These are phyloP conservation scores for Patella ulyssiponensis DNA, from an alignment of 2,888 invertebrate species.

Conservation along the genomic window DNA sequence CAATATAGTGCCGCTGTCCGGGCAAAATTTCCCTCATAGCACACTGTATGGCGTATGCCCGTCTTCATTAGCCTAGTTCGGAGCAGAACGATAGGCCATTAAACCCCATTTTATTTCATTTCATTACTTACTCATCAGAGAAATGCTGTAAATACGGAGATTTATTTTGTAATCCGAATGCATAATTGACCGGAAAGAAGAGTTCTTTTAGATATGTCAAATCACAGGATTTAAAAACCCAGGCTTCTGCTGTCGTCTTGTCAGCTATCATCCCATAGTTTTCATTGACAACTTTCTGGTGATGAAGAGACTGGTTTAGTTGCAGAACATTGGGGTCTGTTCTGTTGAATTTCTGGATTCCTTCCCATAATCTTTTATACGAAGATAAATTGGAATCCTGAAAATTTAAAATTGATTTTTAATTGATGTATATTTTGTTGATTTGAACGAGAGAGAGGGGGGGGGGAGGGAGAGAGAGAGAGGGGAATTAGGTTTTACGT, in stretches of 20 bases:
- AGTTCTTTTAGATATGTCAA: conserved; percentile 54
- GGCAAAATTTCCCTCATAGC: no score
- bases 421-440: no score
- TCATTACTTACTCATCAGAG: conserved; percentile 55
- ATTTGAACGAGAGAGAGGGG: no score
- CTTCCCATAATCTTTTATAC: conserved; percentile 44
- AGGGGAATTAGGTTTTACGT: no score
- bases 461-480: no score
- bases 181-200: conserved; percentile 57
- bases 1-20: no score
- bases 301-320: conserved; percentile 39
- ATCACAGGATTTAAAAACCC: conserved; percentile 51
- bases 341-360: conserved; percentile 42
- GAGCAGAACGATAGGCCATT: no score
- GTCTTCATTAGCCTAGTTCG: no score
- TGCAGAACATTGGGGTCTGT: conserved; percentile 48
- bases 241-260: conserved; percentile 49
- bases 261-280: conserved; percentile 52
- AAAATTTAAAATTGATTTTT: neutral
- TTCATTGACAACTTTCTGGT: conserved; percentile 42
- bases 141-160: conserved; percentile 57
- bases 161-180: conserved; percentile 56
- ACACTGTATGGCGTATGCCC: no score
- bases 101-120: no score
- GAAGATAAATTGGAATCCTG: conserved; percentile 45